These are phyloP conservation scores for Dolichotis patagonum DNA, from an alignment of 2,113 vertebrate species.

Conservation along the genomic window DNA sequence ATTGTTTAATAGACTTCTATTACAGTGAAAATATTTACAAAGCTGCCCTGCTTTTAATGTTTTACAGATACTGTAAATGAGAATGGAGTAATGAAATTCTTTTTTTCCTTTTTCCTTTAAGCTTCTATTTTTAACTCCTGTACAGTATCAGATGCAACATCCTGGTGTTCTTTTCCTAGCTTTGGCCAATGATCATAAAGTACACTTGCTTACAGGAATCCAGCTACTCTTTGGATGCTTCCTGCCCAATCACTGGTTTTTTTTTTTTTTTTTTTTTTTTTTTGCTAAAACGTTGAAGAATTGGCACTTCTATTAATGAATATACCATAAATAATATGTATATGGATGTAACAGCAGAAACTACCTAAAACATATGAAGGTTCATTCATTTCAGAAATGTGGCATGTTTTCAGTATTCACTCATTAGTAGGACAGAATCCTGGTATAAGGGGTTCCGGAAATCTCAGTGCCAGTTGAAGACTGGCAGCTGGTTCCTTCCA, in stretches of 20 bases:
- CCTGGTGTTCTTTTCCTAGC: slow-evolving; percentile 18
- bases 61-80: not conserved
- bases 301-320: not conserved
- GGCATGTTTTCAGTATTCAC: not conserved
- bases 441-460: slow-evolving; percentile 12
- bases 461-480: slow-evolving; percentile 62
- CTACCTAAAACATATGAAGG: not conserved
- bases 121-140: slow-evolving; percentile 40
- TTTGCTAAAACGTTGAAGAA: not conserved
- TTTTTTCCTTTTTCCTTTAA: not conserved
- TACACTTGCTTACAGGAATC: not conserved
- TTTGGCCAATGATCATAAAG: not conserved
- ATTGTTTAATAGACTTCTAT: not conserved
- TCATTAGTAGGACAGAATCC: not conserved
- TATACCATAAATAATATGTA: not conserved
- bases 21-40: not conserved
- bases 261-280: not conserved
- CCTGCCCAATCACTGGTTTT: not conserved
- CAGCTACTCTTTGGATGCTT: not conserved
- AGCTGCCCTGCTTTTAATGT: not conserved
- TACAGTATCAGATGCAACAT: not conserved
- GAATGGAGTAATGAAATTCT: not conserved
- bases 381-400: not conserved
- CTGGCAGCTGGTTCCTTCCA: slow-evolving; percentile 66
- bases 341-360: not conserved